A percentile compares a stretch with the other conserved stretches of the same genome.
Evolutionary conservation across 2,888 invertebrate species (phyloP).

Genomic region (Peribatodes rhomboidaria): DNA sequence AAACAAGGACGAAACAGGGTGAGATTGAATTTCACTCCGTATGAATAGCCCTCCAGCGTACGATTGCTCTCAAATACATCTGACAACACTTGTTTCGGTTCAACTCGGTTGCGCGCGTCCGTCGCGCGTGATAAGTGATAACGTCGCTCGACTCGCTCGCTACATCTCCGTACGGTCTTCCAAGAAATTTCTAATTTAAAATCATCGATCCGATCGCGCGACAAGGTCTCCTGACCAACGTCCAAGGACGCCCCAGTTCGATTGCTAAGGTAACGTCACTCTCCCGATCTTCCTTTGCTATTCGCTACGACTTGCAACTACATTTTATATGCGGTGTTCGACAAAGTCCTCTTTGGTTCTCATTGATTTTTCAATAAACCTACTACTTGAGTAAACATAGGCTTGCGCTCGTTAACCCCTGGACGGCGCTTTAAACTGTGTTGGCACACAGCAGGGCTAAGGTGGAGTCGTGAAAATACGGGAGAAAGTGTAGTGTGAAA

Average conservation of each 20-base stretch:
- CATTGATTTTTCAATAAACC: slow-evolving; percentile 78
- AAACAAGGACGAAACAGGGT: too few relatives aligned
- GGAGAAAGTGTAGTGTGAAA: slow-evolving; percentile 20
- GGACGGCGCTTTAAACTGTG: slow-evolving; percentile 16
- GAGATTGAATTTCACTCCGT: too few relatives aligned
- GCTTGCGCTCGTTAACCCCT: slow-evolving; percentile 29
- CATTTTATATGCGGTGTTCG: slow-evolving; percentile 1
- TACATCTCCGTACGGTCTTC: not conserved
- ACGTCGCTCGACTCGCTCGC: slow-evolving; percentile 10
- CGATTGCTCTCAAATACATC: too few relatives aligned
- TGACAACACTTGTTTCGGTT: too few relatives aligned
- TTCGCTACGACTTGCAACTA: slow-evolving; percentile 24
- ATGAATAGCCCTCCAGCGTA: too few relatives aligned
- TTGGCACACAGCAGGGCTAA: slow-evolving; percentile 22
- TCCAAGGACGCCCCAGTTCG: slow-evolving; percentile 56
- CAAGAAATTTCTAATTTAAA: slow-evolving; percentile 31
- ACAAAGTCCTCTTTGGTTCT: slow-evolving; percentile 37
- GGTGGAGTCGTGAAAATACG: slow-evolving; percentile 17
- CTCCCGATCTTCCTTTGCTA: slow-evolving; percentile 31
- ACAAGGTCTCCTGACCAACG: slow-evolving; percentile 56
- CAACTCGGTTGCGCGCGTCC: not conserved
- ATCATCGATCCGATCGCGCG: slow-evolving; percentile 49
- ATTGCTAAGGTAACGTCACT: slow-evolving; percentile 32
- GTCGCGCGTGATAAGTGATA: slow-evolving; percentile 7
- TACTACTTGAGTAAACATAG: slow-evolving; percentile 65